phyloP scores from a whole-genome alignment of 1,140 invertebrate genomes.

The Zaprionus tsacasi region DNA sequence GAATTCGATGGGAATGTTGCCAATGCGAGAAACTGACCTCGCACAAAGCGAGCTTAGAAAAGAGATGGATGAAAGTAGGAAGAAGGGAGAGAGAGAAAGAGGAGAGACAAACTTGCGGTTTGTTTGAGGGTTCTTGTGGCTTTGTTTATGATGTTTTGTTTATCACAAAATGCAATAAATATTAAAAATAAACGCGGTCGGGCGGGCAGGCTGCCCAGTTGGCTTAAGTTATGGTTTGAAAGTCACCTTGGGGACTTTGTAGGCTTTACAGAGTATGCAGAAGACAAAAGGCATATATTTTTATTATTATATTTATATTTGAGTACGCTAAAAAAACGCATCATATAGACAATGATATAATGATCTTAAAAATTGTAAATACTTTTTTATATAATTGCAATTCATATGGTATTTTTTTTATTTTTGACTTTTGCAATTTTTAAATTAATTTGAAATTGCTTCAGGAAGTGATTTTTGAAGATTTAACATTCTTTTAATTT shows the following conservation, averaged over 20 bases:
- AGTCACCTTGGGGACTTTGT: background rate
- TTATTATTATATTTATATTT: no score
- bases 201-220: background rate
- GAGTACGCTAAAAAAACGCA: no score
- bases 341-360: no score
- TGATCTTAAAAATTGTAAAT: no score
- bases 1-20: conserved; percentile 18
- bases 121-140: background rate
- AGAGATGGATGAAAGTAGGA: background rate
- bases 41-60: conserved; percentile 6
- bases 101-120: background rate
- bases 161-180: background rate
- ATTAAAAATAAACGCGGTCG: conserved; percentile 5
- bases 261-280: background rate
- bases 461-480: background rate
- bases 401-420: no score
- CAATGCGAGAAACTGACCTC: conserved; percentile 36
- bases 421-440: background rate
- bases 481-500: background rate
- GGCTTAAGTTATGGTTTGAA: background rate
- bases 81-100: background rate
- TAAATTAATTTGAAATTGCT: background rate
- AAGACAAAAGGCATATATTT: no score
- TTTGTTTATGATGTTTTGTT: background rate
- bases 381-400: no score